Evolutionary conservation across 2,113 vertebrate species (phyloP).

Genomic region (Malurus cyaneus): DNA sequence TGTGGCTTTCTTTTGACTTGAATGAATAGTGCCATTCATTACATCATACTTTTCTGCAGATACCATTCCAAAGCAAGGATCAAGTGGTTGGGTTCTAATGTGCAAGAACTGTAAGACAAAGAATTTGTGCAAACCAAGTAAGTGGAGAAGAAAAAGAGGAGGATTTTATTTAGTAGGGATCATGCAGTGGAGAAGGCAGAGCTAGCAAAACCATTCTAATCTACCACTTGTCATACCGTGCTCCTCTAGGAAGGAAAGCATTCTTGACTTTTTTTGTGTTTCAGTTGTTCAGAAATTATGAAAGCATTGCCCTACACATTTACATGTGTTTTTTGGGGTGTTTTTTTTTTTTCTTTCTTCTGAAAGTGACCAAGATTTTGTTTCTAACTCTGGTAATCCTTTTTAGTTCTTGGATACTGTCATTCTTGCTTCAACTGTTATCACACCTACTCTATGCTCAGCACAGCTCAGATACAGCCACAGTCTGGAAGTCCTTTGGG

Average conservation of each 20-base stretch:
- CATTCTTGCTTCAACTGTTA: neutral
- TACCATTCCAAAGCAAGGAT: neutral
- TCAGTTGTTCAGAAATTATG: neutral
- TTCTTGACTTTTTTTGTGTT: neutral
- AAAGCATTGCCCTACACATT: neutral
- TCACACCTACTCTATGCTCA: neutral
- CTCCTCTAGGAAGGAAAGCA: neutral
- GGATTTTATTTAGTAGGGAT: neutral
- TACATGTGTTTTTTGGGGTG: too few species aligned
- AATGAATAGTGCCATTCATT: conserved; percentile 43
- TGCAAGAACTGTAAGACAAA: neutral
- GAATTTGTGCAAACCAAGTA: neutral
- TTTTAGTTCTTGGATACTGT: neutral
- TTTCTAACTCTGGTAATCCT: neutral
- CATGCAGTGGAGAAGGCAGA: neutral
- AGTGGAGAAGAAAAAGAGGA: neutral
- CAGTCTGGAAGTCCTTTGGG: neutral
- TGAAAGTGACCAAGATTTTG: neutral
- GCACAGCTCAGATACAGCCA: too few species aligned
- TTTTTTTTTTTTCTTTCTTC: neutral
- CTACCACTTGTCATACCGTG: neutral
- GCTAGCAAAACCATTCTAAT: neutral
- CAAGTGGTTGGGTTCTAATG: neutral
- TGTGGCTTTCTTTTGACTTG: neutral
- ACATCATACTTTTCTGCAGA: neutral